A percentile compares a stretch with the other conserved stretches of the same genome.
Conservation (phyloP, 2,888 invertebrate genomes). For the Abrostola tripartita region DNA sequence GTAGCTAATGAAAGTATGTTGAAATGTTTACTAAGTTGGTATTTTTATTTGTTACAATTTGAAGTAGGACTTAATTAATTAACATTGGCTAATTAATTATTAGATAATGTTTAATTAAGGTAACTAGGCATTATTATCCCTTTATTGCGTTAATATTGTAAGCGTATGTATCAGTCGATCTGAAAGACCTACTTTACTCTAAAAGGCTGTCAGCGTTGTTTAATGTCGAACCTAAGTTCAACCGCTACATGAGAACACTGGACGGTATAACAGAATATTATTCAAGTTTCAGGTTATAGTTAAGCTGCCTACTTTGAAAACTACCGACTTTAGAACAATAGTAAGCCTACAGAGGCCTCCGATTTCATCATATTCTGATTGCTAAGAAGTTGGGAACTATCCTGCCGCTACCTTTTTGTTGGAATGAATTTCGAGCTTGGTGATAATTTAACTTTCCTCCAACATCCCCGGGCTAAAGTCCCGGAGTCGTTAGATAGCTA, state of each 20-base stretch:
- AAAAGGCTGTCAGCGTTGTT: constrained; percentile 2
- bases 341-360: background rate
- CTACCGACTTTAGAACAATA: background rate
- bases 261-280: background rate
- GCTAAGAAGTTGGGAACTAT: constrained; percentile 9
- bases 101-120: too few relatives aligned
- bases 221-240: background rate
- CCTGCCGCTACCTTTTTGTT: background rate
- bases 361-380: background rate
- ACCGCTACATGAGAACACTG: background rate
- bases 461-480: constrained; percentile 2
- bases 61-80: too few relatives aligned
- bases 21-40: too few relatives aligned
- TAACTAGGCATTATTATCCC: too few relatives aligned
- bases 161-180: background rate
- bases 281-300: background rate
- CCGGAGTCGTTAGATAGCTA: background rate
- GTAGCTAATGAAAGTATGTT: too few relatives aligned
- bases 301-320: background rate
- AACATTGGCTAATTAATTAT: too few relatives aligned
- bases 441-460: constrained; percentile 17
- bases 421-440: constrained; percentile 11
- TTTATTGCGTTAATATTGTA: too few relatives aligned
- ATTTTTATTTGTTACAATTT: too few relatives aligned
- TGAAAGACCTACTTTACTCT: background rate